These are phyloP conservation scores for Trilocha varians DNA, from an alignment of 2,888 invertebrate genomes.

Conservation along the genomic window DNA sequence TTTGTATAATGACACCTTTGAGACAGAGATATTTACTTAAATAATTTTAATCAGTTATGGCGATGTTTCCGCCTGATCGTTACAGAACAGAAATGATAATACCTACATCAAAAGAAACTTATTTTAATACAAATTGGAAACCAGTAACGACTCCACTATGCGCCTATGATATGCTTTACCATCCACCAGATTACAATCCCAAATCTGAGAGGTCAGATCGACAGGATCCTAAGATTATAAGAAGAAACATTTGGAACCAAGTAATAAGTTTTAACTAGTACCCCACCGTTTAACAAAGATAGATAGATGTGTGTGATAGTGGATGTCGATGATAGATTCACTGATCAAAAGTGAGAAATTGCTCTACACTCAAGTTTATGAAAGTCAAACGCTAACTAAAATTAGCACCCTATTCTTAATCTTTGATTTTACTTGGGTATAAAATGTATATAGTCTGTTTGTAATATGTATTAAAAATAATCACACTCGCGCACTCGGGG, in stretches of 20 bases:
- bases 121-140: conserved; percentile 51
- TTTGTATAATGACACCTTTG: not conserved
- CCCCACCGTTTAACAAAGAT: too few relatives aligned
- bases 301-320: too few relatives aligned
- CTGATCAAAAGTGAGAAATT: too few relatives aligned
- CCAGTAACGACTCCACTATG: conserved; percentile 34
- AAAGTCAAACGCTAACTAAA: too few relatives aligned
- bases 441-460: too few relatives aligned
- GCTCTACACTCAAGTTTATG: too few relatives aligned
- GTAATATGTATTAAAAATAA: too few relatives aligned
- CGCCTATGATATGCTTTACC: conserved; percentile 61
- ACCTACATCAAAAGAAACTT: conserved; percentile 47
- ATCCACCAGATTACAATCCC: conserved; percentile 62
- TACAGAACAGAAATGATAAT: conserved; percentile 48
- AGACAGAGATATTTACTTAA: not conserved
- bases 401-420: too few relatives aligned
- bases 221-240: conserved; percentile 52
- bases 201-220: conserved; percentile 56
- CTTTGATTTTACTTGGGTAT: too few relatives aligned
- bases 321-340: too few relatives aligned
- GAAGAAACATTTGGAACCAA: conserved; percentile 58
- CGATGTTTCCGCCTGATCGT: conserved; percentile 23
- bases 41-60: not conserved
- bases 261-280: conserved; percentile 23
- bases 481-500: too few relatives aligned